phyloP scores from a whole-genome alignment of 1,140 invertebrate genomes.

The Cardiocondyla obscurior region DNA sequence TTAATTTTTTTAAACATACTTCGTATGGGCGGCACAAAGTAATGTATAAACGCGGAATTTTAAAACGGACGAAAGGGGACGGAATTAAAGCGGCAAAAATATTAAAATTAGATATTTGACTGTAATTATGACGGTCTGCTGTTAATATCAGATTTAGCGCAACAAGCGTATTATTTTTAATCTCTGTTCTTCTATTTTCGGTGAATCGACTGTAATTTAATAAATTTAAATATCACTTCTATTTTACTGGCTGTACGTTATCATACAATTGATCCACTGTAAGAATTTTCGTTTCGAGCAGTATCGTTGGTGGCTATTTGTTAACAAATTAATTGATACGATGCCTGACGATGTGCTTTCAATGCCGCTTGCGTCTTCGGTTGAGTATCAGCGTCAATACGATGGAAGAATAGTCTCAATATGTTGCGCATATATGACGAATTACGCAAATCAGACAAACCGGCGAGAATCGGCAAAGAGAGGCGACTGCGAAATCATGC shows the following conservation, averaged over 20 bases:
- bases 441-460: conserved; percentile 39
- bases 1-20: background rate
- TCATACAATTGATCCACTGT: background rate
- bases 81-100: conserved; percentile 1
- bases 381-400: conserved; percentile 11
- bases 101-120: background rate
- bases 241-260: background rate
- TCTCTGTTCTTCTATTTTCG: background rate
- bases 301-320: background rate
- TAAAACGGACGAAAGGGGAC: background rate
- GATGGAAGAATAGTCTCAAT: conserved; percentile 35
- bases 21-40: background rate
- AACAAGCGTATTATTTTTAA: background rate
- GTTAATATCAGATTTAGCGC: conserved; percentile 5
- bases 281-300: background rate
- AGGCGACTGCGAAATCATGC: background rate
- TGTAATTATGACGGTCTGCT: background rate
- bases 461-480: background rate
- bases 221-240: background rate
- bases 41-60: background rate
- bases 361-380: background rate
- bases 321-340: background rate
- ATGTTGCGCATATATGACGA: conserved; percentile 28
- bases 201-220: background rate
- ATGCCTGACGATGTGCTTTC: conserved; percentile 23